Conservation (phyloP, 2,113 vertebrate genomes). For the Phaethornis superciliosus region DNA sequence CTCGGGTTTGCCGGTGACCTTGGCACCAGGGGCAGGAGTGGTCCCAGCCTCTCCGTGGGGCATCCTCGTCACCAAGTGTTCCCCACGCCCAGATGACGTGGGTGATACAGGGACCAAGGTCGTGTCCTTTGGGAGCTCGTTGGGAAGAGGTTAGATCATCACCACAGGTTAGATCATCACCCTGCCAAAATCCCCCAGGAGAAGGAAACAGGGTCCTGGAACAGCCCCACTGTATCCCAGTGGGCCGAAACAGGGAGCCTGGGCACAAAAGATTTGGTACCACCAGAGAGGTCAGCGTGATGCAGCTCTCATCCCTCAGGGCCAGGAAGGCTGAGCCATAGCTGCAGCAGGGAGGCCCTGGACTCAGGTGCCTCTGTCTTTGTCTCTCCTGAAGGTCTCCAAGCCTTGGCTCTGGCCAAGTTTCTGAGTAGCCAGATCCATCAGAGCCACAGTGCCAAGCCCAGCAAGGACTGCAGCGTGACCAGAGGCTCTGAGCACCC, state of each 20-base stretch:
- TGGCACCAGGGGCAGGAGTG: background rate
- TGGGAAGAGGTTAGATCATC: background rate
- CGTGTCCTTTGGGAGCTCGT: background rate
- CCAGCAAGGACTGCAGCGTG: background rate
- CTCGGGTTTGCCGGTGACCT: background rate
- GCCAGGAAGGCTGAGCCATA: background rate
- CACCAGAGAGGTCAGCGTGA: background rate
- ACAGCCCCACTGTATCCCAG: background rate
- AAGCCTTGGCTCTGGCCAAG: background rate
- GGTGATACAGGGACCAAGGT: background rate
- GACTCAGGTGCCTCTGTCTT: background rate
- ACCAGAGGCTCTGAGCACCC: background rate
- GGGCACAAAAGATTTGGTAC: rapidly evolving
- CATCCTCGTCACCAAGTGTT: background rate
- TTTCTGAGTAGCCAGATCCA: background rate
- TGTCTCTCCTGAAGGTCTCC: background rate
- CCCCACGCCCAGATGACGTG: background rate
- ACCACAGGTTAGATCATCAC: background rate
- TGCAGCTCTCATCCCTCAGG: background rate
- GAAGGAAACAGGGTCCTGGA: background rate
- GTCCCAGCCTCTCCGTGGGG: background rate
- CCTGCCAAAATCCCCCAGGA: background rate
- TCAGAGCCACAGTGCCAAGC: background rate
- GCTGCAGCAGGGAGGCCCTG: background rate
- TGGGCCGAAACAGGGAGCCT: background rate